Evolutionary conservation across 2,797 vertebrate genomes (phyloP).

Genomic region (Chiroxiphia lanceolata): DNA sequence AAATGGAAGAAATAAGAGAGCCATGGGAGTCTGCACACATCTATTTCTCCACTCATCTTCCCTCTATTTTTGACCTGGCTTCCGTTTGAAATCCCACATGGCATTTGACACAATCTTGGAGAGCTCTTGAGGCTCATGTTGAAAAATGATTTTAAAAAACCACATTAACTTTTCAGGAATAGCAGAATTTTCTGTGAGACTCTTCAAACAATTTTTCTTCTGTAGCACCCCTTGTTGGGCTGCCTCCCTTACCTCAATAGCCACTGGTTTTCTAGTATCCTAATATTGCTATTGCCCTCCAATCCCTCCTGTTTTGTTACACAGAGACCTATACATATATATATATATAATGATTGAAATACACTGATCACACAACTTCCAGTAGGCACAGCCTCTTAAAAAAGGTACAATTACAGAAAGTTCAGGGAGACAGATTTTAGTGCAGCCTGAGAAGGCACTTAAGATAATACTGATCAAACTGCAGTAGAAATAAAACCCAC

Average conservation of each 20-base stretch:
- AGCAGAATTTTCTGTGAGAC: not conserved
- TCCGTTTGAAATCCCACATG: not conserved
- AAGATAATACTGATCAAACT: not conserved
- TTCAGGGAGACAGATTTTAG: not conserved
- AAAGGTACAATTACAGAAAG: not conserved
- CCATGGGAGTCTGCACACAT: constrained; percentile 9
- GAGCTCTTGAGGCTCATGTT: not conserved
- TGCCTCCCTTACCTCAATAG: not conserved
- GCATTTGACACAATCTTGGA: not conserved
- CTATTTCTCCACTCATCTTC: not conserved
- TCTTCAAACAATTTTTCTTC: not conserved
- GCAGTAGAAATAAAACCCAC: not conserved
- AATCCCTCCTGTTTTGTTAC: not conserved
- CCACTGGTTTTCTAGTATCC: not conserved
- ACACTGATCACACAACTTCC: not conserved
- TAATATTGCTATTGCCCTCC: not conserved
- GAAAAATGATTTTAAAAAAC: not conserved
- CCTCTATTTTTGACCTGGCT: constrained; percentile 33
- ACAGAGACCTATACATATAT: not conserved
- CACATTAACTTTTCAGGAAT: constrained; percentile 29
- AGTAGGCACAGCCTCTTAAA: not conserved
- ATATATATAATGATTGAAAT: not conserved
- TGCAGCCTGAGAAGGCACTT: not conserved
- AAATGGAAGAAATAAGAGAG: not conserved
- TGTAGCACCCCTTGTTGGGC: not conserved